Conservation (phyloP, 2,888 invertebrate genomes). For the Hedya salicella region DNA sequence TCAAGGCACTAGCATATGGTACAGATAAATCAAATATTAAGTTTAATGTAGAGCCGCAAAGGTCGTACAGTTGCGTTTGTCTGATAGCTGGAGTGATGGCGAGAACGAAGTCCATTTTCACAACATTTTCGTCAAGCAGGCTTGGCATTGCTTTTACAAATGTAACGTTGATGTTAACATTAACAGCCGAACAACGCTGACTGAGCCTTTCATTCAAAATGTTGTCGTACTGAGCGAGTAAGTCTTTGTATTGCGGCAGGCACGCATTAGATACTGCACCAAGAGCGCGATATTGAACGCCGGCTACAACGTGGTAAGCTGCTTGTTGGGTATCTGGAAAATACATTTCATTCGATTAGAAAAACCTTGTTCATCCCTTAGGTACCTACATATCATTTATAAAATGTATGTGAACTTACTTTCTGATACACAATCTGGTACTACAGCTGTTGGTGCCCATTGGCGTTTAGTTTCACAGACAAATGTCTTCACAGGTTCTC, state of each 20-base stretch:
- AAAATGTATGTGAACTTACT: slow-evolving; percentile 86
- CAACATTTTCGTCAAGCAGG: slow-evolving; percentile 93
- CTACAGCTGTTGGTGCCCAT: slow-evolving; percentile 95
- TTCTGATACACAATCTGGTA: slow-evolving; percentile 98
- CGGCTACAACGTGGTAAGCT: slow-evolving; percentile 95
- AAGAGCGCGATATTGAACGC: slow-evolving; percentile 94
- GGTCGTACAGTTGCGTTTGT: slow-evolving; percentile 96
- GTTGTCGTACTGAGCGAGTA: slow-evolving; percentile 91
- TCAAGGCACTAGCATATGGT: slow-evolving; percentile 95
- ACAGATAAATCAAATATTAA: slow-evolving; percentile 97
- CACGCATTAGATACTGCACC: slow-evolving; percentile 95
- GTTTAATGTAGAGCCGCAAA: slow-evolving; percentile 96
- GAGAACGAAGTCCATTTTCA: slow-evolving; percentile 95
- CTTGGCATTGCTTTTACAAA: slow-evolving; percentile 93
- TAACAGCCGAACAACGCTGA: slow-evolving; percentile 96
- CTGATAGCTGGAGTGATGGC: slow-evolving; percentile 94
- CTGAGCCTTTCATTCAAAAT: slow-evolving; percentile 93
- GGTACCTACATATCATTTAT: no score
- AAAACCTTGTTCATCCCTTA: no score
- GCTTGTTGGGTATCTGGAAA: slow-evolving; percentile 94
- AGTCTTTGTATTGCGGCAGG: slow-evolving; percentile 93
- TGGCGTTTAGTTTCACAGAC: slow-evolving; percentile 91
- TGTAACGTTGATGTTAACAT: slow-evolving; percentile 97
- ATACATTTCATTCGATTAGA: background rate
- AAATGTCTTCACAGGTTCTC: slow-evolving; percentile 94